A percentile compares a stretch with the other conserved stretches of the same genome.
phyloP scores from a whole-genome alignment of 1,140 invertebrate genomes.

The Temnothorax nylanderi region DNA sequence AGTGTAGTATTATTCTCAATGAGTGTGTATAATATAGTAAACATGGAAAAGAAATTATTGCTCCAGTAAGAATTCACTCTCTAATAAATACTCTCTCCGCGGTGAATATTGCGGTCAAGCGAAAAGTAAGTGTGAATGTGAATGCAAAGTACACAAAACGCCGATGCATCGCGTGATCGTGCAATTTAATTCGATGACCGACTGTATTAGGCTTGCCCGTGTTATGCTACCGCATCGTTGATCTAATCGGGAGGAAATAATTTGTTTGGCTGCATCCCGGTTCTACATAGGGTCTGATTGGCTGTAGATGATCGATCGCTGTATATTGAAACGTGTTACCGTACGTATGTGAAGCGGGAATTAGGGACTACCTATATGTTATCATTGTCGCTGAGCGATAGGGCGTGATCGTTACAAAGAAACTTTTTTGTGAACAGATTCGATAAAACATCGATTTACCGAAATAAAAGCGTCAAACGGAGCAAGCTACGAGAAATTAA shows the following conservation, averaged over 20 bases:
- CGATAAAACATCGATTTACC: background rate
- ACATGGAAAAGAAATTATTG: background rate
- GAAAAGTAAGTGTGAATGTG: slow-evolving; percentile 51
- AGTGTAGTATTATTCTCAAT: background rate
- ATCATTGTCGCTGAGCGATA: slow-evolving; percentile 52
- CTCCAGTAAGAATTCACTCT: background rate
- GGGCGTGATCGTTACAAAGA: slow-evolving; percentile 2
- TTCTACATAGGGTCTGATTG: slow-evolving; percentile 71
- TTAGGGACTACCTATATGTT: slow-evolving; percentile 48
- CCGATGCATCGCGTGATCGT: slow-evolving; percentile 30
- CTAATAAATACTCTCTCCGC: slow-evolving; percentile 2
- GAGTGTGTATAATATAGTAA: background rate
- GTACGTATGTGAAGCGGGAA: slow-evolving; percentile 21
- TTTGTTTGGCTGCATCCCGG: slow-evolving; percentile 77
- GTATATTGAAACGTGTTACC: slow-evolving; percentile 47
- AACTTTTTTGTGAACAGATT: background rate
- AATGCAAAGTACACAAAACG: background rate
- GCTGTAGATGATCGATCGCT: slow-evolving; percentile 75
- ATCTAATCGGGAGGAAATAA: slow-evolving; percentile 80
- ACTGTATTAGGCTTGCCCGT: slow-evolving; percentile 29
- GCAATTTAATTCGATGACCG: slow-evolving; percentile 65
- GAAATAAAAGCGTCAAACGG: background rate
- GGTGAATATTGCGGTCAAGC: background rate
- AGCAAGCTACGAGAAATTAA: background rate
- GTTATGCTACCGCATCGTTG: slow-evolving; percentile 36